Percentiles rank a stretch among this genome's conserved stretches.
Conservation (phyloP, 1,140 invertebrate genomes). For the Heliconius eleuchia region DNA sequence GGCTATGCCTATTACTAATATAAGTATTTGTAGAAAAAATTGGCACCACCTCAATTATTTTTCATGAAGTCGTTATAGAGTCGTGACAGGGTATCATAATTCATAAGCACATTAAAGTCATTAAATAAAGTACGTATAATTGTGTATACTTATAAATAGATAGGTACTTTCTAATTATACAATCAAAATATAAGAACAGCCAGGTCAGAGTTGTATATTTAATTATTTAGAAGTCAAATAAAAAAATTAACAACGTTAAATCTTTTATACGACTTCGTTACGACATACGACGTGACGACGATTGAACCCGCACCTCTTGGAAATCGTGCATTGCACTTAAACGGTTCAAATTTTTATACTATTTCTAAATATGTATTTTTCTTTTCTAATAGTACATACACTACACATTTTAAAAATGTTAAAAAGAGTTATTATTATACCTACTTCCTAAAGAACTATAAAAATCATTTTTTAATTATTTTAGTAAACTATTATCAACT, state of each 20-base stretch:
- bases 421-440: too few species aligned
- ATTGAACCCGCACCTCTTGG: too few species aligned
- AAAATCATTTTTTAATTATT: neutral
- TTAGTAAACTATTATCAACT: neutral
- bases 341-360: too few species aligned
- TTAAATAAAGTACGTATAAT: neutral
- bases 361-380: too few species aligned
- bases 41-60: constrained; percentile 25
- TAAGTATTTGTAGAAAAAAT: constrained; percentile 7
- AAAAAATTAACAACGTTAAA: too few species aligned
- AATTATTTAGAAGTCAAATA: too few species aligned
- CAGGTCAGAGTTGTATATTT: too few species aligned
- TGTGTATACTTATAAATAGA: neutral
- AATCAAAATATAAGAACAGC: neutral
- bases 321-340: too few species aligned
- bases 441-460: neutral
- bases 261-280: too few species aligned
- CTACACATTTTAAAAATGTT: too few species aligned
- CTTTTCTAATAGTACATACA: too few species aligned
- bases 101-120: neutral
- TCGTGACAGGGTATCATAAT: neutral
- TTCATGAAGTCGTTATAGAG: neutral
- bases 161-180: neutral
- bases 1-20: neutral
- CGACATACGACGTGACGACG: too few species aligned